Conservation (phyloP, 2,888 invertebrate genomes). For the Julus scandinavius region DNA sequence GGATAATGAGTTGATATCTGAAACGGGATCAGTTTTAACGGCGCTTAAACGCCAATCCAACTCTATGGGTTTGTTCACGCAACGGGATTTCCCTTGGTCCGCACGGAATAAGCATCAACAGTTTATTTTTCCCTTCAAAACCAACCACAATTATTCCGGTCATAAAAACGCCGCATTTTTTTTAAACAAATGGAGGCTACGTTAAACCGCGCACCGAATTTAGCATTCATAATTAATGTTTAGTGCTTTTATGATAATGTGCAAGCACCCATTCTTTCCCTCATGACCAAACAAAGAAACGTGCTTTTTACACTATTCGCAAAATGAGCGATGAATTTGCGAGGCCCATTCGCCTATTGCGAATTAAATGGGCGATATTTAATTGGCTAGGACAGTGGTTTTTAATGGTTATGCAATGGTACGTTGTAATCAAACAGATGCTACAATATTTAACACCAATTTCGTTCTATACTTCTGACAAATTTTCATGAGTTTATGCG, state of each 20-base stretch:
- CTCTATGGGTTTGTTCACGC: not conserved
- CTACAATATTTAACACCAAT: no score
- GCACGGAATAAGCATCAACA: not conserved
- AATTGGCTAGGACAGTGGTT: no score
- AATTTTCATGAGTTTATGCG: no score
- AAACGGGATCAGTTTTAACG: slow-evolving; percentile 24
- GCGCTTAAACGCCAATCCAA: not conserved
- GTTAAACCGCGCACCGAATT: not conserved
- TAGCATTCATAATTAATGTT: not conserved
- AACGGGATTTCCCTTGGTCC: slow-evolving; percentile 2
- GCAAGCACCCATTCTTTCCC: not conserved
- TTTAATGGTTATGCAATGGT: no score
- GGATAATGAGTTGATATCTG: not conserved
- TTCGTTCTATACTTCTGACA: no score
- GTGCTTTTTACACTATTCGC: not conserved
- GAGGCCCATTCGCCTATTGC: no score
- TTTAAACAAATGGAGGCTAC: not conserved
- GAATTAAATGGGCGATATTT: no score
- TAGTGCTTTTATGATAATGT: slow-evolving; percentile 33
- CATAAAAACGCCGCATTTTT: not conserved
- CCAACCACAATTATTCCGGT: not conserved
- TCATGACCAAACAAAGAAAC: not conserved
- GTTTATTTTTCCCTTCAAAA: not conserved
- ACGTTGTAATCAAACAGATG: no score
- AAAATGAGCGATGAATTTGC: not conserved